Percentiles rank a stretch among this genome's conserved stretches.
These are phyloP conservation scores for Tragulus kanchil DNA, from an alignment of 2,113 vertebrate genomes.

Conservation along the genomic window DNA sequence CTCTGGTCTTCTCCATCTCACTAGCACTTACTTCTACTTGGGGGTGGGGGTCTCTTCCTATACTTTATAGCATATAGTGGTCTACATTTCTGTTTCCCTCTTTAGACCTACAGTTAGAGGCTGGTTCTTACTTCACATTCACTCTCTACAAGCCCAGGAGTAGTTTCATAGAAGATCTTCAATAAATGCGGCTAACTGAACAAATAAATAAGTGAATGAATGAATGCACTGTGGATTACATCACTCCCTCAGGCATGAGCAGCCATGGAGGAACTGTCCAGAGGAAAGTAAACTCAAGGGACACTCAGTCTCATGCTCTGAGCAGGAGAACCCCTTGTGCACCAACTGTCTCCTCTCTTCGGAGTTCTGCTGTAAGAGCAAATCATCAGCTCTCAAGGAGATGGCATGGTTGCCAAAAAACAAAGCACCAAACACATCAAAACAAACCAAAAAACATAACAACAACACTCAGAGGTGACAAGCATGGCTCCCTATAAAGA, in stretches of 20 bases:
- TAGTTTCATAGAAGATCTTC: not conserved
- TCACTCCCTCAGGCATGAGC: constrained; percentile 12
- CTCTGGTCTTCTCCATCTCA: not conserved
- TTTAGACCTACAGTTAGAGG: not conserved
- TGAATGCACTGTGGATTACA: not conserved
- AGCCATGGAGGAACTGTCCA: not conserved
- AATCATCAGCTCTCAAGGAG: constrained; percentile 60
- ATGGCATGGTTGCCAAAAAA: constrained; percentile 80
- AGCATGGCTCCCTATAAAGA: constrained; percentile 28
- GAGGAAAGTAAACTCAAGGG: not conserved
- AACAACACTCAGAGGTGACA: constrained; percentile 73
- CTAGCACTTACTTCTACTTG: not conserved
- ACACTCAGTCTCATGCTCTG: not conserved
- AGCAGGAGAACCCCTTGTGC: constrained; percentile 33
- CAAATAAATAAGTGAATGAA: not conserved
- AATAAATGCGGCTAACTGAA: not conserved
- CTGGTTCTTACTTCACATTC: not conserved
- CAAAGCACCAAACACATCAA: constrained; percentile 77
- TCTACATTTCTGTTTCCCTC: not conserved
- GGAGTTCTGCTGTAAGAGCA: constrained; percentile 12
- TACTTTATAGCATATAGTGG: rapidly evolving
- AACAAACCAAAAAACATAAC: constrained; percentile 81
- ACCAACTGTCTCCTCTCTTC: constrained; percentile 25
- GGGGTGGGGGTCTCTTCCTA: not conserved
- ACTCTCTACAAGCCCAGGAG: not conserved